Conservation (phyloP, 2,113 vertebrate species). For the Circaetus gallicus region DNA sequence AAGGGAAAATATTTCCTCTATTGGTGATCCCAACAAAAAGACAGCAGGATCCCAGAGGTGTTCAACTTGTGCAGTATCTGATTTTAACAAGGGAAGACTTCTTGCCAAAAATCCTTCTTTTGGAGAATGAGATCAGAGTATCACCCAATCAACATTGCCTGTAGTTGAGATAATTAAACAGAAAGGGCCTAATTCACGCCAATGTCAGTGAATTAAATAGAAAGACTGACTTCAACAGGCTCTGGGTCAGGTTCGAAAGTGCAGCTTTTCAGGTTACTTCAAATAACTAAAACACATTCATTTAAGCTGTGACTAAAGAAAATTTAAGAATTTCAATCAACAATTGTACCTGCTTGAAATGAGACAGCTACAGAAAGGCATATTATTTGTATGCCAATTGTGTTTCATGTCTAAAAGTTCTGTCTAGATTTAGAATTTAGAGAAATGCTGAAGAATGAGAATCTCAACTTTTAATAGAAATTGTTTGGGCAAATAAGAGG, state of each 20-base stretch:
- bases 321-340: background rate
- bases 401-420: background rate
- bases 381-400: background rate
- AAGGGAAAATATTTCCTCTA: background rate
- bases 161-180: background rate
- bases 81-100: background rate
- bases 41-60: background rate
- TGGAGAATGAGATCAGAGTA: background rate
- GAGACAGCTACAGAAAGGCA: background rate
- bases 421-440: background rate
- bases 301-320: background rate
- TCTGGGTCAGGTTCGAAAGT: background rate
- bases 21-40: slow-evolving; percentile 18
- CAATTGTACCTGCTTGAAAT: background rate
- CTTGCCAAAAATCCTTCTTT: background rate
- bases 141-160: background rate
- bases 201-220: background rate
- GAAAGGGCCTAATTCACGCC: background rate
- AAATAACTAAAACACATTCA: background rate
- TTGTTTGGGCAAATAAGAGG: background rate
- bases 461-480: background rate
- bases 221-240: background rate
- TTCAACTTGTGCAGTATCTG: background rate
- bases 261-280: background rate
- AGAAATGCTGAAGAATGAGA: background rate